Base-by-base conservation (phyloP, 2,797 vertebrate species). In the Gymnothorax javanicus region DNA sequence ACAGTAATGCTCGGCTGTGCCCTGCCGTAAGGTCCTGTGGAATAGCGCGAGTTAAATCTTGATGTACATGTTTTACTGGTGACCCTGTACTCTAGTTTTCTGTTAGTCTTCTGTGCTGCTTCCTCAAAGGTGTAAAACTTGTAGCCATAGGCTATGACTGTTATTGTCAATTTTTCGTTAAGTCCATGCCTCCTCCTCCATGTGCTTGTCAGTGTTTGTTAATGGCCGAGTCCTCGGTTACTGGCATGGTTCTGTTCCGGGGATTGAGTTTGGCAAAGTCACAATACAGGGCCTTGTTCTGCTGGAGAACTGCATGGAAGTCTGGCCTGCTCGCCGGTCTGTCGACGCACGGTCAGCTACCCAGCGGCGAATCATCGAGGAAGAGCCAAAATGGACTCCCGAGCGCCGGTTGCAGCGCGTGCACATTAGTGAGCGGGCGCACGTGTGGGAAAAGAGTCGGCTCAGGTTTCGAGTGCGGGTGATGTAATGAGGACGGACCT, bases 111-210 rank as follows among this genome's bases (percentile, higher is more conserved):
- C 52, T 17, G 57, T 54, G 33, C 67, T 83, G 52, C 64, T 58
- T 17, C 27, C 7, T 43, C 75, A n/a, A 83, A 87, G 86, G 81
- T 56, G 60, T 54, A 83, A 71, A 58, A 27, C 64, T 15, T 7
- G 82, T 87, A 87, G 86, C 86, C 86, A 84, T 84, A 23, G 67
- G 77, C 71, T 52, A 43, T 62, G 86, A 87, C 86, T 87, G 86
- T 87, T 87, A 75, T 12, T 75, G 56, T 75, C 64, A 69, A 12
- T 11, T 13, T 69, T 50, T 23, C 54, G 9, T 20, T 20, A 9
- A 17, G 15, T 64, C 50, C 58, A 12, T 43, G n/a, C 64, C 33
- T 8, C 15, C 52, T 8, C n/a, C 17, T 67, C 73, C 58, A 13
- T 73, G 62, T 43, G 27, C 23, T 86, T 71, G 15, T 5, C 33